Evolutionary conservation across 2,113 vertebrate species (phyloP), one percentile per base, ranked within the genome.

Genomic region (Cebus imitator): DNA sequence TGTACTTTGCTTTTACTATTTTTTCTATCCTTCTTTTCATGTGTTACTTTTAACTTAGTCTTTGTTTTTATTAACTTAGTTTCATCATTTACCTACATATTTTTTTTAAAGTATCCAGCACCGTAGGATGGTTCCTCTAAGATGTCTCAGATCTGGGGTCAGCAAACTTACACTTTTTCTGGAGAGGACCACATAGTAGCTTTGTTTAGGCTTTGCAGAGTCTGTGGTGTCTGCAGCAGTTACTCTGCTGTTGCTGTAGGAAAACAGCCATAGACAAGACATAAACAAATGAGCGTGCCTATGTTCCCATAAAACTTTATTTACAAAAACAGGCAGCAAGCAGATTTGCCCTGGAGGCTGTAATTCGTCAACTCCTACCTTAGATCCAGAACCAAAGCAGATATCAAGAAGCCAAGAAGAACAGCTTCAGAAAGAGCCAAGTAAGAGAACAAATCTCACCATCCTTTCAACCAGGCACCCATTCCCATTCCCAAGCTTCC

Each of bases 231-330:
- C 23, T 83, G 61, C 43, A 2, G 18, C n/a, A 50, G 35, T 23
- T 32, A 52, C 43, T n/a, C 84, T 40, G 1, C 21, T 9, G 13
- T 30, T 48, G n/a, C 17, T 35, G 0, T 52, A 3, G 43, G n/a
- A 66, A 92, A 85, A 30, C 8, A 35, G n/a, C 64, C 12, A 20
- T 6, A 32, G 40, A 57, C 8, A 50, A 4, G 6, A 66, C 4
- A 11, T 14, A 79, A 32, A 58, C 18, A 76, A 94, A 52, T 17
- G 9, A 43, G 21, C 57, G 23, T 16, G 8, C 23, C 58, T 58
- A 4, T 20, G n/a, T 66, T 37, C 58, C 92, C 89, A 23, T 64
- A 61, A 96, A 96, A 90, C 64, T 91, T 96, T 87, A 96, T 72
- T 96, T 90, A 55, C 18, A 76, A 76, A 95, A 92, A 25, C 8